Evolutionary conservation across 2,113 vertebrate species (phyloP).

Genomic region (Physeter macrocephalus): DNA sequence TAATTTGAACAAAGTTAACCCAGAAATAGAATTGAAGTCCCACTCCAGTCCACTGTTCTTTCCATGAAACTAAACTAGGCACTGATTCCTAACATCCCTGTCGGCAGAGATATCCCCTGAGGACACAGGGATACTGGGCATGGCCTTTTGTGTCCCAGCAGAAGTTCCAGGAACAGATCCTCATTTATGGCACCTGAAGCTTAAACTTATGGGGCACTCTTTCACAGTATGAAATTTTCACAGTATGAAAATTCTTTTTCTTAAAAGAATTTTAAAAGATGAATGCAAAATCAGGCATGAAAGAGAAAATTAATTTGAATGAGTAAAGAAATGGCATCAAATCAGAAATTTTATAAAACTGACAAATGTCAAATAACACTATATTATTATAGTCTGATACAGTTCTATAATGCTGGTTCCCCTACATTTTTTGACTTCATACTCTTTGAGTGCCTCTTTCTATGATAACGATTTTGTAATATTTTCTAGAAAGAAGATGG

Average conservation of each 20-base stretch:
- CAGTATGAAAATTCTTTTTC: not conserved
- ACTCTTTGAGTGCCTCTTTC: not conserved
- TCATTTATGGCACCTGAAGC: not conserved
- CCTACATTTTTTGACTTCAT: not conserved
- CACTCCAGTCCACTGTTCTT: not conserved
- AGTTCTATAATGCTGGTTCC: not conserved
- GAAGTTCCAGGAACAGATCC: not conserved
- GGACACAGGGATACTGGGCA: not conserved
- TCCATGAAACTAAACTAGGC: not conserved
- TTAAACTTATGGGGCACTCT: not conserved
- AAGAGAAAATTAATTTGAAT: not conserved
- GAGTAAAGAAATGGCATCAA: not conserved
- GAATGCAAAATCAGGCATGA: not conserved
- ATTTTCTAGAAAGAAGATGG: not conserved
- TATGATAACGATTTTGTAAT: not conserved
- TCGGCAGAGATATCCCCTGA: not conserved
- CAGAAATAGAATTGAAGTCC: not conserved
- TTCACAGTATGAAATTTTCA: not conserved
- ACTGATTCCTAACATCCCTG: not conserved
- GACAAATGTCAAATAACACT: not conserved
- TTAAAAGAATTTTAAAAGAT: not conserved
- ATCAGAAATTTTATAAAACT: not conserved
- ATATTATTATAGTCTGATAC: not conserved
- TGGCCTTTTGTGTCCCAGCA: not conserved
- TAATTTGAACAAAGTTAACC: not conserved